A percentile compares a stretch with the other conserved stretches of the same genome.
These are phyloP conservation scores for Leptopilina syphax DNA, from an alignment of 2,888 invertebrate genomes.

Conservation along the genomic window DNA sequence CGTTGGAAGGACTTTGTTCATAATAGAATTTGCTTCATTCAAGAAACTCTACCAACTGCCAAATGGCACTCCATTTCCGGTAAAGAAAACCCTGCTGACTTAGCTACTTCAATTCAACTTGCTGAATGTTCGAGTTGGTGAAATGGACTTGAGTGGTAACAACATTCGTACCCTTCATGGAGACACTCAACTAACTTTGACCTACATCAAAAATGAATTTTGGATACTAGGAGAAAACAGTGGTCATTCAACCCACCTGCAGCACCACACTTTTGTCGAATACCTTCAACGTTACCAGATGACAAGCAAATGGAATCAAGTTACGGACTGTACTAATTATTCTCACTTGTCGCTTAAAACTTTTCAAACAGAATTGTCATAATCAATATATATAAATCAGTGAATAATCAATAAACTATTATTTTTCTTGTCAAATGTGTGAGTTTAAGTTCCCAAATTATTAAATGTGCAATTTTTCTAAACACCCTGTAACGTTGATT, in stretches of 20 bases:
- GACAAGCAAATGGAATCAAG: slow-evolving; percentile 49
- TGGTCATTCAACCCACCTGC: slow-evolving; percentile 66
- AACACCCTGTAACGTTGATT: no score
- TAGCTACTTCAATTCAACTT: background rate
- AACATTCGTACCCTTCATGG: slow-evolving; percentile 40
- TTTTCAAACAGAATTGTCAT: no score
- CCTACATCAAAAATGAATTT: background rate
- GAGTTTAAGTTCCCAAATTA: no score
- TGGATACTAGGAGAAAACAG: slow-evolving; percentile 8
- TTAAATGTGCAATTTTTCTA: no score
- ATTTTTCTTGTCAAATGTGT: no score
- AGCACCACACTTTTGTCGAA: slow-evolving; percentile 63
- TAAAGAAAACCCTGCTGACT: background rate
- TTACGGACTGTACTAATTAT: slow-evolving; percentile 39
- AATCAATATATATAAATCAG: no score
- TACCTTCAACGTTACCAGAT: slow-evolving; percentile 52
- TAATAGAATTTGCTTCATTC: slow-evolving; percentile 41
- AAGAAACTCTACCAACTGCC: slow-evolving; percentile 16
- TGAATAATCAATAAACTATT: no score
- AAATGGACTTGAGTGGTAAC: no score
- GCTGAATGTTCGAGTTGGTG: no score
- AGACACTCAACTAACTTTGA: background rate
- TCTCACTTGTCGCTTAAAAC: no score
- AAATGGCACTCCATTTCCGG: background rate
- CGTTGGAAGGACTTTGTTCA: slow-evolving; percentile 46